These are phyloP conservation scores for Pangasianodon hypophthalmus DNA, from an alignment of 2,113 vertebrate genomes.

Conservation along the genomic window DNA sequence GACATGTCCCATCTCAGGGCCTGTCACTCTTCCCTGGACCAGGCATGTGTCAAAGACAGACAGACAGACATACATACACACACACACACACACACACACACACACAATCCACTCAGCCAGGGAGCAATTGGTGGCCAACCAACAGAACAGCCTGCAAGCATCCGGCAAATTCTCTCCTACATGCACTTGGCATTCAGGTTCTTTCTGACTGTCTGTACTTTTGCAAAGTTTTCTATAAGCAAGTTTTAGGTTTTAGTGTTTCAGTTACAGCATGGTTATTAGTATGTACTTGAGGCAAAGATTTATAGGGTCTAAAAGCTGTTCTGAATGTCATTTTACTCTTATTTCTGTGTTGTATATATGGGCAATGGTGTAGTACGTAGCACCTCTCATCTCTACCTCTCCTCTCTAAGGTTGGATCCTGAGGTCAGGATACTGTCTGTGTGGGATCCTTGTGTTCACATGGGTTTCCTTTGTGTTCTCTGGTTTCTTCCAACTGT, in stretches of 20 bases:
- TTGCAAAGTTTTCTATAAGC: constrained; percentile 1
- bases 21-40: constrained; percentile 60
- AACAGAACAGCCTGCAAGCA: constrained; percentile 38
- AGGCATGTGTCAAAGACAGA: constrained; percentile 58
- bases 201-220: neutral
- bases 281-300: neutral
- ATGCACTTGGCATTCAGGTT: neutral
- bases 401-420: neutral
- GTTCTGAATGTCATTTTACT: neutral
- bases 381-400: neutral
- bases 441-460: neutral
- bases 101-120: constrained; percentile 33
- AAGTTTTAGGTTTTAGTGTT: neutral
- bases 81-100: constrained; percentile 29
- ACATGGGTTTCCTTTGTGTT: neutral
- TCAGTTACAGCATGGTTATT: neutral
- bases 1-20: constrained; percentile 61
- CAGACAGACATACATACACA: constrained; percentile 14
- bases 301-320: neutral
- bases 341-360: neutral
- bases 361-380: neutral
- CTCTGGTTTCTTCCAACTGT: neutral
- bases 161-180: constrained; percentile 7
- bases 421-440: neutral
- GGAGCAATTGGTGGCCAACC: constrained; percentile 25